Base-by-base conservation (phyloP, 2,797 vertebrate genomes). In the Falco cherrug region DNA sequence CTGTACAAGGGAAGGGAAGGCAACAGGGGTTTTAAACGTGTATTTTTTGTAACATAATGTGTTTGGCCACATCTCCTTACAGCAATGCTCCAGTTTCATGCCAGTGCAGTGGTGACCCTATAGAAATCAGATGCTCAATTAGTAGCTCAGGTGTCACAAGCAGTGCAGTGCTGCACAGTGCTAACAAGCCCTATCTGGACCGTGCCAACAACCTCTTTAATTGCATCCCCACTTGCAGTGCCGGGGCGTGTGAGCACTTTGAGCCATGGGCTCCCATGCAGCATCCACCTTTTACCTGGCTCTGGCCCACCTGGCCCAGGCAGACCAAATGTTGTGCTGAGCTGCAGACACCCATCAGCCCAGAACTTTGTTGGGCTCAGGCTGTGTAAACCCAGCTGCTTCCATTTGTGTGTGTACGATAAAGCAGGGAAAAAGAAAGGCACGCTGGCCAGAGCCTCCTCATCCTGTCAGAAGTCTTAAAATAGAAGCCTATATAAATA, bases 351-450 rank as follows among this genome's bases (percentile, higher is more conserved):
- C 4, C 19, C 39, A 0, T 39, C 51, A 35, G 20, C 7, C 8
- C 1, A 45, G 31, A 26, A 6, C n/a, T 51, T 19, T 4, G 24
- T 20, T 18, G 74, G 73, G 22, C 41, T 81, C 53, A 1, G 13
- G 25, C 39, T 35, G 71, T 64, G 7, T 24, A 5, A 19, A 16
- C 6, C 16, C 45, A 13, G 29, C 50, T 29, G 74, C 78, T 41
- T 2, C 1, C 0, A 1, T 3, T 37, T 20, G 8, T 5, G 39
- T 5, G 57, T 5, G 3, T 21, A 3, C 2, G 9, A 5, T 57
- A 21, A 63, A 48, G 56, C 0, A 4, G 54, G 64, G 57, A 54
- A 48, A 37, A 47, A 35, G 60, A 22, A 61, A 78, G 33, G 31
- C 69, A 60, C 9, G 6, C 63, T 43, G 90, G 54, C n/a, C 89